These are phyloP conservation scores for Thamnophis elegans DNA, from an alignment of 2,797 vertebrate species.

Conservation along the genomic window DNA sequence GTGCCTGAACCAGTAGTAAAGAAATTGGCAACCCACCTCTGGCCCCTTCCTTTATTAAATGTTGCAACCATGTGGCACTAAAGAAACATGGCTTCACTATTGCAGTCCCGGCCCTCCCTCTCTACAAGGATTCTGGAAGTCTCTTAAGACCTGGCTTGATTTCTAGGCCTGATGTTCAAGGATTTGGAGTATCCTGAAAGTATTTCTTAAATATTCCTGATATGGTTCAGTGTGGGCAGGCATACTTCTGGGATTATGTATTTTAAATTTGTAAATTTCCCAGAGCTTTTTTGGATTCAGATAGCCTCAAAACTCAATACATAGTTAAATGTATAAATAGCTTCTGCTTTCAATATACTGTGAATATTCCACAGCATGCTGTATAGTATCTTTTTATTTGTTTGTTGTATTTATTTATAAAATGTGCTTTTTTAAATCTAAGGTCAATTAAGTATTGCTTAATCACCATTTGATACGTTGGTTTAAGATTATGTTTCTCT, in stretches of 20 bases:
- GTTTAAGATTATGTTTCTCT: constrained; percentile 32
- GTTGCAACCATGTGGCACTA: background rate
- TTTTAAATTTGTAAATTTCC: background rate
- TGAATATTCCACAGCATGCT: background rate
- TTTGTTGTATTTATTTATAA: background rate
- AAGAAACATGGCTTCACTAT: background rate
- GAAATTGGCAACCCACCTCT: too few species aligned
- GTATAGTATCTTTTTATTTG: background rate
- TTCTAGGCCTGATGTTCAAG: background rate
- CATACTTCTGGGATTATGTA: background rate
- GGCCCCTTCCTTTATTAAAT: background rate
- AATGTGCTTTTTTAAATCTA: background rate
- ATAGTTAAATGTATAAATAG: background rate
- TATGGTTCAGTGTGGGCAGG: background rate
- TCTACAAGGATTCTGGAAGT: background rate
- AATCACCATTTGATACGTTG: background rate
- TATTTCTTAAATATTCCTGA: background rate
- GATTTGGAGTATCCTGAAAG: background rate
- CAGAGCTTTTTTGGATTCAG: background rate
- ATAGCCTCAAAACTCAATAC: background rate
- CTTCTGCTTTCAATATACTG: background rate
- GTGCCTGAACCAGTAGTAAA: too few species aligned
- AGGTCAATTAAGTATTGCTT: background rate
- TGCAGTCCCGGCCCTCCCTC: background rate
- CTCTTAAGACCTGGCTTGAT: background rate